Evolutionary conservation across 2,888 invertebrate genomes (phyloP).

Genomic region (Drosophila mimica): DNA sequence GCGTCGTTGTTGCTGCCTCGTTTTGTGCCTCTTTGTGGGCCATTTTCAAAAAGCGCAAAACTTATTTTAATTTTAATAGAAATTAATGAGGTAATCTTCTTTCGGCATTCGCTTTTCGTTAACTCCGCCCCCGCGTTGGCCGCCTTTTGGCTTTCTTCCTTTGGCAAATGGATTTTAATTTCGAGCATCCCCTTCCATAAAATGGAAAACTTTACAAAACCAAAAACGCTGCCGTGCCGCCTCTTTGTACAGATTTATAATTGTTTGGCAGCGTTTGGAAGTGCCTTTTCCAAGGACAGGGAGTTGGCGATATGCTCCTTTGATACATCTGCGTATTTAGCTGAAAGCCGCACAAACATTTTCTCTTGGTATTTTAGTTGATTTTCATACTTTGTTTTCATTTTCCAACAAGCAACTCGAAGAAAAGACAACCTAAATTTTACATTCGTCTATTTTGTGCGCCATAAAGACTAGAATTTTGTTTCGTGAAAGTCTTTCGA

Average conservation of each 20-base stretch:
- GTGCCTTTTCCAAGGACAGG: not conserved
- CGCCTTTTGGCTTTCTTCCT: constrained; percentile 6
- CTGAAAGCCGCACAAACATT: constrained; percentile 9
- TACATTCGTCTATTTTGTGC: not conserved
- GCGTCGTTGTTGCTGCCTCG: constrained; percentile 32
- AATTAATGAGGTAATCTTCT: constrained; percentile 75
- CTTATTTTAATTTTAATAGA: constrained; percentile 75
- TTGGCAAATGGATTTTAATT: constrained; percentile 67
- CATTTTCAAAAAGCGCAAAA: constrained; percentile 62
- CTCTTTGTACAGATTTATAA: constrained; percentile 58
- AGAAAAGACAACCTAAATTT: not conserved
- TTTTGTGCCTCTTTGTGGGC: constrained; percentile 49
- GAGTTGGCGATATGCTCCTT: not conserved
- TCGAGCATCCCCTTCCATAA: constrained; percentile 26
- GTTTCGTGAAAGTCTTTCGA: not conserved
- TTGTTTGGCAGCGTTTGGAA: constrained; percentile 33
- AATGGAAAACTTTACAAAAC: constrained; percentile 47
- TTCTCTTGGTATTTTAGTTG: not conserved
- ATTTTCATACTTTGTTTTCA: constrained; percentile 1
- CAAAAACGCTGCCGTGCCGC: constrained; percentile 27
- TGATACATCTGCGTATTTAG: constrained; percentile 17
- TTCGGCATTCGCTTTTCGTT: constrained; percentile 39
- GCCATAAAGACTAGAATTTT: not conserved
- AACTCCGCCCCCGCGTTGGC: not conserved
- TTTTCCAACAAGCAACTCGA: not conserved